Conservation (phyloP, 2,888 invertebrate species). For the Agrilus biguttatus region DNA sequence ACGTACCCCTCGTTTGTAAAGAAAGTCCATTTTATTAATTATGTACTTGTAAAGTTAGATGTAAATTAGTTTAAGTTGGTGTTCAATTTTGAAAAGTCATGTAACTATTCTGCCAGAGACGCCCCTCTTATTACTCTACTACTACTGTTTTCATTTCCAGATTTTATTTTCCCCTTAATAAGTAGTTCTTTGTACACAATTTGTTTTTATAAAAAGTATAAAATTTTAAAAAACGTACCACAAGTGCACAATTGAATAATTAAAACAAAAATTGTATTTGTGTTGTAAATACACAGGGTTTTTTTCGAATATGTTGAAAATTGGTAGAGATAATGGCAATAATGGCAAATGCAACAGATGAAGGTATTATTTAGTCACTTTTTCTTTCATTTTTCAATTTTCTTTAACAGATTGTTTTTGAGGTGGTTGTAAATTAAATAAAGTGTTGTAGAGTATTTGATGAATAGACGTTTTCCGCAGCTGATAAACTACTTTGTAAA, state of each 20-base stretch:
- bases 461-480: no score
- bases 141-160: no score
- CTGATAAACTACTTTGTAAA: no score
- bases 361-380: no score
- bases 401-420: no score
- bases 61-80: constrained; percentile 33
- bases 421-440: no score
- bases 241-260: constrained; percentile 9
- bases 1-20: constrained; percentile 34
- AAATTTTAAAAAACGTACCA: constrained; percentile 13
- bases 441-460: no score
- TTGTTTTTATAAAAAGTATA: not conserved
- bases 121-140: no score
- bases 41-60: constrained; percentile 31
- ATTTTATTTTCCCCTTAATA: not conserved
- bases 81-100: constrained; percentile 17
- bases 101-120: no score
- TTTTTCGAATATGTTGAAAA: constrained; percentile 2
- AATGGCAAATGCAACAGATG: no score
- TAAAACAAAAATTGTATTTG: constrained; percentile 6
- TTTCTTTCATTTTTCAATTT: no score
- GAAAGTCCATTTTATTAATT: constrained; percentile 31
- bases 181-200: constrained; percentile 1
- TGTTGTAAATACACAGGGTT: constrained; percentile 5
- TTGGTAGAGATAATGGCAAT: no score